phyloP scores from a whole-genome alignment of 2,113 vertebrate genomes.

The Ictalurus furcatus region DNA sequence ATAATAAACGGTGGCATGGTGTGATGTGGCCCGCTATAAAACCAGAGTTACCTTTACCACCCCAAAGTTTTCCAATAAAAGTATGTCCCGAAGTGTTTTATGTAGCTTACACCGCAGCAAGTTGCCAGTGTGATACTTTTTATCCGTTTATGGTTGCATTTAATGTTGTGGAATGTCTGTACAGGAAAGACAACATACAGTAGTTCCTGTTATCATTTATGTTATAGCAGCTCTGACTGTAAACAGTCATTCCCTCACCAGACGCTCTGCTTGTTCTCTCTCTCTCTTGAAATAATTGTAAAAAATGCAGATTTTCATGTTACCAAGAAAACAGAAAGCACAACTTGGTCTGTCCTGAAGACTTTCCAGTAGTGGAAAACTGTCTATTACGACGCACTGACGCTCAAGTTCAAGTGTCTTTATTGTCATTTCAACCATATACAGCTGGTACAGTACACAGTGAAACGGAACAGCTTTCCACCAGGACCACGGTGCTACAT shows the following conservation, averaged over 20 bases:
- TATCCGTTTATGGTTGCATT: not conserved
- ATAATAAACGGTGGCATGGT: not conserved
- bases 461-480: too few species aligned
- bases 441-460: too few species aligned
- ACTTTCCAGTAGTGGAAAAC: not conserved
- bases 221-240: not conserved
- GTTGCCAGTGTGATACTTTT: not conserved
- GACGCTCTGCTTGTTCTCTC: not conserved
- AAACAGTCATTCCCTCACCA: not conserved
- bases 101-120: not conserved
- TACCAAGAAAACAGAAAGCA: not conserved
- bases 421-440: too few species aligned
- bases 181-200: not conserved
- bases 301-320: too few species aligned
- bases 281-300: not conserved
- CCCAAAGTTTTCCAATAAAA: too few species aligned
- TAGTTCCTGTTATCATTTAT: not conserved
- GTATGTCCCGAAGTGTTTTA: not conserved
- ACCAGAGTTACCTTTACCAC: not conserved
- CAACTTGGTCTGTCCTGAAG: too few species aligned
- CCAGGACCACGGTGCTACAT: too few species aligned
- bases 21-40: not conserved
- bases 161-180: not conserved
- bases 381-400: not conserved
- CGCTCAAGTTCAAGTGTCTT: not conserved